phyloP scores from a whole-genome alignment of 1,140 invertebrate genomes.

The Druon quercuslanigerum region DNA sequence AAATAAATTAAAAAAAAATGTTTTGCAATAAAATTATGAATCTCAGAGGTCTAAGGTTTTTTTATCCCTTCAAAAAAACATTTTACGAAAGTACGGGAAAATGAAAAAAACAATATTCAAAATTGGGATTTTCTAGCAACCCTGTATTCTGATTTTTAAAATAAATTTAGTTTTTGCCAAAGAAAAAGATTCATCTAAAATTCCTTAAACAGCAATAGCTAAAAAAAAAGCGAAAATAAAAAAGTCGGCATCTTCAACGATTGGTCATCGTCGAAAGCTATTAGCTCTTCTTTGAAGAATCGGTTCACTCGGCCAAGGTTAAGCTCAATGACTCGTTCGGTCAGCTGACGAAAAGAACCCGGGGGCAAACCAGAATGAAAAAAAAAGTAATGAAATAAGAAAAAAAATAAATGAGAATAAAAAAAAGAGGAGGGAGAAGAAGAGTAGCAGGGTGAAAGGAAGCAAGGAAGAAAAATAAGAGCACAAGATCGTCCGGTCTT shows the following conservation, averaged over 20 bases:
- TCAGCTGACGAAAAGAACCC: constrained; percentile 61
- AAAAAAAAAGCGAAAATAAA: neutral
- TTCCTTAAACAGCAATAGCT: too few relatives aligned
- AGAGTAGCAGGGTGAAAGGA: constrained; percentile 40
- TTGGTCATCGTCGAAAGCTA: constrained; percentile 16
- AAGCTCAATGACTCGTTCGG: constrained; percentile 53
- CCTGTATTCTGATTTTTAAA: neutral
- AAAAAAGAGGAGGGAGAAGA: constrained; percentile 55
- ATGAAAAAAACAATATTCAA: too few relatives aligned
- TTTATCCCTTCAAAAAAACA: too few relatives aligned
- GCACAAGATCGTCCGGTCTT: constrained; percentile 58
- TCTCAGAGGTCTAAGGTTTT: too few relatives aligned
- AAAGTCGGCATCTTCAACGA: neutral
- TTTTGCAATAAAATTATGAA: too few relatives aligned
- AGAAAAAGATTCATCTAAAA: neutral
- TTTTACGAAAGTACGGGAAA: too few relatives aligned
- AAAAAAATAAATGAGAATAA: constrained; percentile 50
- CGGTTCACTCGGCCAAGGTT: constrained; percentile 58
- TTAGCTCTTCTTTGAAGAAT: constrained; percentile 26
- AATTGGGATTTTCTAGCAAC: too few relatives aligned
- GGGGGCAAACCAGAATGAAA: constrained; percentile 44
- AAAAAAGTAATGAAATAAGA: constrained; percentile 37
- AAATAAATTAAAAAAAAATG: too few relatives aligned
- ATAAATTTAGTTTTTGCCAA: neutral
- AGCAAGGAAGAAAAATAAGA: constrained; percentile 46